These are phyloP conservation scores for Apodemus sylvaticus DNA, from an alignment of 2,113 vertebrate genomes.

Conservation along the genomic window DNA sequence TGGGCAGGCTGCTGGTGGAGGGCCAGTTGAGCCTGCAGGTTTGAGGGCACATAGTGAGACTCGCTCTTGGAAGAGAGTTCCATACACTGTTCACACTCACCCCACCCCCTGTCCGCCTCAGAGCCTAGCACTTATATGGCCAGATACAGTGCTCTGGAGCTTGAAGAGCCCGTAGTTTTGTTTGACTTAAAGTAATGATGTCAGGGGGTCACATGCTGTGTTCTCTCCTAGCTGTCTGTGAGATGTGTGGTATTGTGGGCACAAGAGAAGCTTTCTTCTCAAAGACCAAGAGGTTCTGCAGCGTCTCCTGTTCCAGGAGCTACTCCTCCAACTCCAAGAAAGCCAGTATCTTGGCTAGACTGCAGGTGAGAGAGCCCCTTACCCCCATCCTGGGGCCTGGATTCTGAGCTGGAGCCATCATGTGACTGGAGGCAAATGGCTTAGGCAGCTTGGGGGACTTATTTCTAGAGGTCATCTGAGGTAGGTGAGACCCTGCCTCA, in stretches of 20 bases:
- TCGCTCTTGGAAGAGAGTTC: background rate
- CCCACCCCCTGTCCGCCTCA: background rate
- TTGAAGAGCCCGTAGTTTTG: background rate
- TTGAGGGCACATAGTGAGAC: background rate
- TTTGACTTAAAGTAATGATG: background rate
- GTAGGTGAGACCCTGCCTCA: background rate
- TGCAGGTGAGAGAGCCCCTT: constrained; percentile 88
- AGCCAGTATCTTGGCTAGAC: constrained; percentile 92
- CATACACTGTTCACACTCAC: too few species aligned
- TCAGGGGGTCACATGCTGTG: background rate
- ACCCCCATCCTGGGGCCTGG: background rate
- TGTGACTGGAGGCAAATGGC: background rate
- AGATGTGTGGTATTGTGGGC: constrained; percentile 95
- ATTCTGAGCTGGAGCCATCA: background rate
- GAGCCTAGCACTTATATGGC: background rate
- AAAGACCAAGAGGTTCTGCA: constrained; percentile 97
- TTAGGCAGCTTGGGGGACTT: background rate
- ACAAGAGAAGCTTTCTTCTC: constrained; percentile 92
- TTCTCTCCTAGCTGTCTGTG: constrained; percentile 90
- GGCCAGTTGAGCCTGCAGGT: background rate
- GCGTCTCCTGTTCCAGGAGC: constrained; percentile 93
- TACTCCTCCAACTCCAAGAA: constrained; percentile 98
- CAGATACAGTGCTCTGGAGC: background rate
- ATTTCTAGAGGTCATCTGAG: background rate
- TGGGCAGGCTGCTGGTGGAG: background rate